phyloP scores from a whole-genome alignment of 2,888 invertebrate genomes.

The Dolomedes plantarius region DNA sequence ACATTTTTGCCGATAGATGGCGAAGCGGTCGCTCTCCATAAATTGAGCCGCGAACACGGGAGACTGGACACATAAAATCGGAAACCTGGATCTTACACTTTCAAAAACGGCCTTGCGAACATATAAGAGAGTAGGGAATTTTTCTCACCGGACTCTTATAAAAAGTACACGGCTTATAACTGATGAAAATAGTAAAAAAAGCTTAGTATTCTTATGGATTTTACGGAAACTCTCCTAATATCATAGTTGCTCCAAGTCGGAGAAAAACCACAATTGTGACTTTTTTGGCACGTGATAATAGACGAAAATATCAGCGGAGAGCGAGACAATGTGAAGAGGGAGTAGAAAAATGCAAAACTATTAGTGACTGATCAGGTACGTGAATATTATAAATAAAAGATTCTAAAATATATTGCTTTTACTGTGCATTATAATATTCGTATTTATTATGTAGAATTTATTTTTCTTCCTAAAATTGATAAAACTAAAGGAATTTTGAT shows the following conservation, averaged over 20 bases:
- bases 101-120: not conserved
- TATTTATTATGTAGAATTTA: too few species aligned
- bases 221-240: not conserved
- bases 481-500: too few species aligned
- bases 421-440: too few species aligned
- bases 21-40: constrained; percentile 37
- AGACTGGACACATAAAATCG: constrained; percentile 62
- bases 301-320: not conserved
- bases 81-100: constrained; percentile 45
- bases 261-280: not conserved
- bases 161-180: not conserved
- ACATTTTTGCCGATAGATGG: constrained; percentile 46
- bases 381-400: too few species aligned
- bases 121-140: not conserved
- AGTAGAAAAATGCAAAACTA: too few species aligned
- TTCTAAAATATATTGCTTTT: too few species aligned
- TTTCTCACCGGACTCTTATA: not conserved
- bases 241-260: not conserved
- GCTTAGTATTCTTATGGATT: not conserved
- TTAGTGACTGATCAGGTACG: too few species aligned
- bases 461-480: too few species aligned
- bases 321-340: too few species aligned
- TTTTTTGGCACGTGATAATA: not conserved
- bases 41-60: constrained; percentile 46
- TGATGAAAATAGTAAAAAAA: not conserved